Evolutionary conservation across 2,888 invertebrate genomes (phyloP).

Genomic region (Tetranychus piercei): DNA sequence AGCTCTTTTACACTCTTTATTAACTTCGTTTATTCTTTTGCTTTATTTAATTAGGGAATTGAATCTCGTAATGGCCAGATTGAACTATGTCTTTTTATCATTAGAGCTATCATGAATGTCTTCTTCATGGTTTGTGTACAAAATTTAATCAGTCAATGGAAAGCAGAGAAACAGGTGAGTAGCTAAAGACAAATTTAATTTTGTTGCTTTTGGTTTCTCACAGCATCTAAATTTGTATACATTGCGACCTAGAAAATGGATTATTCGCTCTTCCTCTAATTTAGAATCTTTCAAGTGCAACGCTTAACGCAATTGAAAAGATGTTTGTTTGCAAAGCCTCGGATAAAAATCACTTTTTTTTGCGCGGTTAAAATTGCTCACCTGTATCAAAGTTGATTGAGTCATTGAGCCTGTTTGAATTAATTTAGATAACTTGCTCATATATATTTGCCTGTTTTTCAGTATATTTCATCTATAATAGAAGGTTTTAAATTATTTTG

Average conservation of each 20-base stretch:
- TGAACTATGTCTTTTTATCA: conserved; percentile 12
- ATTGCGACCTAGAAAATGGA: too few relatives aligned
- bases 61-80: conserved; percentile 15
- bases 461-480: too few relatives aligned
- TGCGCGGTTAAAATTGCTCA: conserved; percentile 1
- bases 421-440: not conserved
- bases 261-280: too few relatives aligned
- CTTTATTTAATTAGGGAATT: conserved; percentile 1
- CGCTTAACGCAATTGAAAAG: too few relatives aligned
- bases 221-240: not conserved
- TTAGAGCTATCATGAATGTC: conserved; percentile 13
- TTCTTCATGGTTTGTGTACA: conserved; percentile 14
- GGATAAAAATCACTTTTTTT: not conserved
- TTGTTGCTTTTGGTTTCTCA: conserved; percentile 2
- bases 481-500: too few relatives aligned
- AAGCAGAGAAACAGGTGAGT: conserved; percentile 10
- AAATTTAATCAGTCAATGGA: conserved; percentile 15
- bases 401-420: not conserved
- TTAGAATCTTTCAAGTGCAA: too few relatives aligned
- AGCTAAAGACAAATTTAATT: not conserved
- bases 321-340: too few relatives aligned
- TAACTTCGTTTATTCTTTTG: not conserved
- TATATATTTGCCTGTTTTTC: too few relatives aligned
- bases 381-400: not conserved
- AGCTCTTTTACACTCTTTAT: not conserved